These are phyloP conservation scores for Siniperca chuatsi DNA, from an alignment of 2,113 vertebrate genomes.

Conservation along the genomic window DNA sequence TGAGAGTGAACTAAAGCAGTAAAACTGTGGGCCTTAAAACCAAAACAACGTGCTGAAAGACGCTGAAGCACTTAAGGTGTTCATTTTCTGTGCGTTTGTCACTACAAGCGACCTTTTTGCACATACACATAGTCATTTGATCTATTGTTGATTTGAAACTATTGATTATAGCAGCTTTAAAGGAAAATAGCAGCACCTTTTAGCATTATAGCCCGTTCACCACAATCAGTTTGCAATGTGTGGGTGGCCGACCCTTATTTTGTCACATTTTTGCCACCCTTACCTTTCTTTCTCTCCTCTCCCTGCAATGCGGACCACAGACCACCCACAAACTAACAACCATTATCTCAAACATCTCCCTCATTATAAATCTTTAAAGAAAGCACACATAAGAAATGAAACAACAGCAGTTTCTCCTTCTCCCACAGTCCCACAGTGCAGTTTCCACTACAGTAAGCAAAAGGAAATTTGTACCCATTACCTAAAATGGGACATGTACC, in stretches of 20 bases:
- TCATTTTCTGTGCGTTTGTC: too few relatives aligned
- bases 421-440: neutral
- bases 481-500: neutral
- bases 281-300: slow-evolving; percentile 1
- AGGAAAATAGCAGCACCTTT: neutral
- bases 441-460: neutral
- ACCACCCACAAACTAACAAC: neutral
- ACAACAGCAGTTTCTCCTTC: slow-evolving; percentile 1
- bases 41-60: neutral
- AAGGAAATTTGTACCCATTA: neutral
- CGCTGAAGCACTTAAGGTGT: neutral
- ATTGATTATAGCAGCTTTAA: neutral
- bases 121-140: neutral
- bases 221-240: neutral
- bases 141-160: neutral
- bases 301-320: slow-evolving; percentile 2
- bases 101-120: neutral
- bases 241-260: neutral
- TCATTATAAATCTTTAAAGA: slow-evolving; percentile 26
- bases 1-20: neutral
- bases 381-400: slow-evolving; percentile 19
- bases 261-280: neutral
- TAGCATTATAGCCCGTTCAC: neutral
- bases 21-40: neutral
- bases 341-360: slow-evolving; percentile 15